Evolutionary conservation across 2,113 vertebrate genomes (phyloP).

Genomic region (Spermophilus dauricus): DNA sequence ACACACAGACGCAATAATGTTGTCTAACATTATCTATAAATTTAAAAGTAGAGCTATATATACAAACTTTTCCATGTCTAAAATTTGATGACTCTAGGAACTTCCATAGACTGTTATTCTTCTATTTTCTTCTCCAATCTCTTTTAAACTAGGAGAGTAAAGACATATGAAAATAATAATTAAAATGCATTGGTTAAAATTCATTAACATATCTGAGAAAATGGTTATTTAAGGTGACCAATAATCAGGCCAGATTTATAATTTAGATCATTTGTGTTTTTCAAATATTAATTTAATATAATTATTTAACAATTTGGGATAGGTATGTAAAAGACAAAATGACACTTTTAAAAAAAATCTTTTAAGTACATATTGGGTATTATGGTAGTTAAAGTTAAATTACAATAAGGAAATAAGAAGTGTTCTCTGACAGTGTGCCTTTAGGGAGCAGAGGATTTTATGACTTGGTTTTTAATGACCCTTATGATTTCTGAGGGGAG

Average conservation of each 20-base stretch:
- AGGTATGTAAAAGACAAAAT: slow-evolving; percentile 51
- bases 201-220: background rate
- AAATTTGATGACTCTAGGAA: background rate
- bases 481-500: slow-evolving; percentile 82
- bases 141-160: slow-evolving; percentile 25
- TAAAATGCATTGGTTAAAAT: slow-evolving; percentile 21
- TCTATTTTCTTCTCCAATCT: background rate
- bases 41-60: background rate
- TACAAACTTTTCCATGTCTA: background rate
- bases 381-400: slow-evolving; percentile 63
- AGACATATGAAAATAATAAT: background rate
- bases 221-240: slow-evolving; percentile 20
- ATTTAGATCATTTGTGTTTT: slow-evolving; percentile 58
- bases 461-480: slow-evolving; percentile 86
- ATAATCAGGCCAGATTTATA: slow-evolving; percentile 14
- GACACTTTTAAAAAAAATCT: slow-evolving; percentile 37
- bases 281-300: slow-evolving; percentile 62
- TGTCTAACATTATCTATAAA: background rate
- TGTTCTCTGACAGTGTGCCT: slow-evolving; percentile 78
- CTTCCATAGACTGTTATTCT: background rate
- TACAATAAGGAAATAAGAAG: slow-evolving; percentile 76
- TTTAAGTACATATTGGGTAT: slow-evolving; percentile 61
- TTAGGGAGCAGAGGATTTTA: slow-evolving; percentile 80
- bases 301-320: slow-evolving; percentile 74
- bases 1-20: background rate